Conservation (phyloP, 1,140 invertebrate genomes). For the Nasonia vitripennis region DNA sequence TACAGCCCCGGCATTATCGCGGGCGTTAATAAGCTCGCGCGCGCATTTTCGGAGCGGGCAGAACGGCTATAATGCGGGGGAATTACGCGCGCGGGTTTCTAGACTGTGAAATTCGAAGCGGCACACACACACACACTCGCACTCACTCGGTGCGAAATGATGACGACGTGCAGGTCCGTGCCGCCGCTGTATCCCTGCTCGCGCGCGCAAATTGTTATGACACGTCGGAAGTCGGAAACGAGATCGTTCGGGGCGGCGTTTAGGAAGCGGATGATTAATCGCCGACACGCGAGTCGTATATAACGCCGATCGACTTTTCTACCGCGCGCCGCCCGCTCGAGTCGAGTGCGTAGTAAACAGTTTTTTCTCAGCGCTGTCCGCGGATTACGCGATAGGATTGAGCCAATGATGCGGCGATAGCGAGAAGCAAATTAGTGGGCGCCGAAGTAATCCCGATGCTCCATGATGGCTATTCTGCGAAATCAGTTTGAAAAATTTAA, state of each 20-base stretch:
- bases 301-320: slow-evolving; percentile 9
- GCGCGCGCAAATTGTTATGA: slow-evolving; percentile 43
- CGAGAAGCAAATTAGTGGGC: too few relatives aligned
- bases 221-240: slow-evolving; percentile 48
- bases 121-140: too few relatives aligned
- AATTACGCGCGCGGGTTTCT: background rate
- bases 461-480: too few relatives aligned
- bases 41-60: background rate
- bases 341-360: background rate
- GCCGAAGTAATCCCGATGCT: too few relatives aligned
- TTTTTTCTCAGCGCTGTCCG: background rate
- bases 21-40: background rate
- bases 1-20: background rate
- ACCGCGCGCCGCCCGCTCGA: background rate
- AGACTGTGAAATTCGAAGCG: slow-evolving; percentile 16
- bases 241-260: slow-evolving; percentile 33
- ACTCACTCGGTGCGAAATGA: background rate
- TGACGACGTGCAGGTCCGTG: background rate
- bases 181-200: background rate
- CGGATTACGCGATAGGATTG: background rate
- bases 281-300: slow-evolving; percentile 39
- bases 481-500: slow-evolving; percentile 27
- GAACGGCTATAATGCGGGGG: background rate
- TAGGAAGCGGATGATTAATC: slow-evolving; percentile 49
- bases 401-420: too few relatives aligned